Evolutionary conservation across 1,140 invertebrate species (phyloP).

Genomic region (Zophobas morio): DNA sequence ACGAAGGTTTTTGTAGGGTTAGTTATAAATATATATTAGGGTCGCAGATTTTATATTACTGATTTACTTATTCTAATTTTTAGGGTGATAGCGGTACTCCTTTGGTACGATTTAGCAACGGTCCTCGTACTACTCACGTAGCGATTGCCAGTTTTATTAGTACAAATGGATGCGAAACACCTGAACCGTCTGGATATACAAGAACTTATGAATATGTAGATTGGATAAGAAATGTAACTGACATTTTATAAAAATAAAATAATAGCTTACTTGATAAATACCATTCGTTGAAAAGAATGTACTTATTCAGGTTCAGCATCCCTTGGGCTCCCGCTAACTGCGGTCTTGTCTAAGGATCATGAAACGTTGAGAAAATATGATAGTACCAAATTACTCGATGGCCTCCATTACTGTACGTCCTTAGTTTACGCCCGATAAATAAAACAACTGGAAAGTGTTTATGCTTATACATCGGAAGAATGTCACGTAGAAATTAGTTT

Average conservation of each 20-base stretch:
- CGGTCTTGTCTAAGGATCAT: too few species aligned
- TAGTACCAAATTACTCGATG: too few species aligned
- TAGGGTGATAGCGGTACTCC: constrained; percentile 26
- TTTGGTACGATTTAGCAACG: constrained; percentile 8
- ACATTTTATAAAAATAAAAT: neutral
- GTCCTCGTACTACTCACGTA: constrained; percentile 4
- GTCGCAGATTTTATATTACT: neutral
- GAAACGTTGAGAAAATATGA: too few species aligned
- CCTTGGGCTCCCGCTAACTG: too few species aligned
- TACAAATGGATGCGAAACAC: constrained; percentile 1
- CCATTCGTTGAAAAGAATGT: too few species aligned
- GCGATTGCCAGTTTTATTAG: constrained; percentile 17
- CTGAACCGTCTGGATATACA: constrained; percentile 12
- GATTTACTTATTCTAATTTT: neutral
- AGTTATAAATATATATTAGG: neutral
- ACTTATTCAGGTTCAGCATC: too few species aligned
- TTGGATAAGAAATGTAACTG: constrained; percentile 20
- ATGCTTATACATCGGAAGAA: too few species aligned
- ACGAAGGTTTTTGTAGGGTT: constrained; percentile 30
- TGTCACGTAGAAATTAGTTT: too few species aligned
- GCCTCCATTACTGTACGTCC: too few species aligned
- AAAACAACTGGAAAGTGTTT: too few species aligned
- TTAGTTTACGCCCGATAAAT: too few species aligned
- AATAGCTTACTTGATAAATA: neutral
- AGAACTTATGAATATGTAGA: constrained; percentile 10